Evolutionary conservation across 2,113 vertebrate genomes (phyloP), one percentile per base, ranked within the genome.

Genomic region (Scytalopus superciliaris): DNA sequence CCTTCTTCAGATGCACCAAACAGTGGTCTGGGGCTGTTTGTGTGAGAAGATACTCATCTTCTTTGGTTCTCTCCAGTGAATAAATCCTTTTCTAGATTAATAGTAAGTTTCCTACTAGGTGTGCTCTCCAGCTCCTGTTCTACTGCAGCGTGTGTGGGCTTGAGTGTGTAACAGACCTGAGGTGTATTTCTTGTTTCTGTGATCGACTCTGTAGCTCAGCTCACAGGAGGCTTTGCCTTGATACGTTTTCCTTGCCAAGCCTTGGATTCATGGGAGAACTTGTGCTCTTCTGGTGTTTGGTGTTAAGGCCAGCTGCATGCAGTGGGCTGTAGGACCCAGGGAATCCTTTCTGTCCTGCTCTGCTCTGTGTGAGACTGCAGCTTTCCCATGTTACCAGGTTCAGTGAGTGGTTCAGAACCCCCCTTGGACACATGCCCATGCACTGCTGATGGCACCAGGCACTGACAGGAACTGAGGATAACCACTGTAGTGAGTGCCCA

Each of bases 371-470:
- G 39, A 73, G 52, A 63, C 76, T 83, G 76, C 59, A 73, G 67
- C 44, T 81, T 87, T 80, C 56, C 55, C 14, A 1, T 1, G 1
- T 63, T 40, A 15, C 19, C 33, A 39, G 25, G 17, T n/a, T 92
- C 49, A 63, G 45, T 33, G 60, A n/a, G 64, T 1, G 5, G 27
- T 1, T 44, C 55, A 35, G 42, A 31, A 39, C 14, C 14, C 49
- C 53, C 31, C 11, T 12, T 15, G 33, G 62, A 19, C 4, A 1
- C 12, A 1, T 1, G 10, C 10, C 7, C 7, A 2, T 8, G 2
- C 8, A 0, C 17, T 7, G 1, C 4, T 1, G 1, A 5, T 47
- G 27, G 57, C 30, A 23, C 16, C n/a, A 37, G 45, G 12, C 5
- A 3, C 40, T 2, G 40, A 72, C 49, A 77, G 76, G 56, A 83